phyloP scores from a whole-genome alignment of 1,140 invertebrate genomes.

The Lepidurus apus region DNA sequence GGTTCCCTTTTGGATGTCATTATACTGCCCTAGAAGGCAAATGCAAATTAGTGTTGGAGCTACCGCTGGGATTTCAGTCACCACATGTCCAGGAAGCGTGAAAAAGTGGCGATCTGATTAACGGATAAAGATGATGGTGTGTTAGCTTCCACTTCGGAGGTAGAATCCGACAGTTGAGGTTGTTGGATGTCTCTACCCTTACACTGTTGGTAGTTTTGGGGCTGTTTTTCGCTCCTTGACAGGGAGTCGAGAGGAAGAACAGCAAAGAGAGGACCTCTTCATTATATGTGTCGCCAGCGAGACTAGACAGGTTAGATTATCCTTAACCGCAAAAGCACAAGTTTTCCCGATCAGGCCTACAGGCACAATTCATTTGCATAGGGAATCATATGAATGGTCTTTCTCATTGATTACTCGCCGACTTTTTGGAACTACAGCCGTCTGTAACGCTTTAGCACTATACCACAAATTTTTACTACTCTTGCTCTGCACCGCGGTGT shows the following conservation, averaged over 20 bases:
- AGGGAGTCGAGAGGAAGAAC: background rate
- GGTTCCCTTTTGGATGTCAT: background rate
- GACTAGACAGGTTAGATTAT: constrained; percentile 19
- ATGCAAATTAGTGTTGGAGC: constrained; percentile 19
- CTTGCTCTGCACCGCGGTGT: too few relatives aligned
- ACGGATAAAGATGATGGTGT: constrained; percentile 21
- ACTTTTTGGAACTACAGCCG: background rate
- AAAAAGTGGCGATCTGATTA: constrained; percentile 19
- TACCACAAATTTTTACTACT: too few relatives aligned
- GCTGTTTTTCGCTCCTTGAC: constrained; percentile 7
- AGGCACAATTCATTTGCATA: constrained; percentile 19
- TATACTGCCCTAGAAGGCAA: constrained; percentile 21
- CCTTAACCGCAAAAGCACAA: constrained; percentile 18
- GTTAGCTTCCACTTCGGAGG: constrained; percentile 17
- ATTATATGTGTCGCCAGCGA: constrained; percentile 19
- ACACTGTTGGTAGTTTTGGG: background rate
- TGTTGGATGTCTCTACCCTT: background rate
- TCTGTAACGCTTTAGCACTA: too few relatives aligned
- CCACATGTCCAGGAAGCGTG: constrained; percentile 12
- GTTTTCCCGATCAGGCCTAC: constrained; percentile 17
- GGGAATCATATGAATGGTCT: background rate
- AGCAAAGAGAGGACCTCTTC: constrained; percentile 13
- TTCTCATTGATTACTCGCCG: constrained; percentile 8
- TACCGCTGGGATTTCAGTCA: constrained; percentile 18
- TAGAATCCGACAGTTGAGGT: constrained; percentile 1